phyloP scores from a whole-genome alignment of 2,888 invertebrate genomes.

The Gastrophysa polygoni region DNA sequence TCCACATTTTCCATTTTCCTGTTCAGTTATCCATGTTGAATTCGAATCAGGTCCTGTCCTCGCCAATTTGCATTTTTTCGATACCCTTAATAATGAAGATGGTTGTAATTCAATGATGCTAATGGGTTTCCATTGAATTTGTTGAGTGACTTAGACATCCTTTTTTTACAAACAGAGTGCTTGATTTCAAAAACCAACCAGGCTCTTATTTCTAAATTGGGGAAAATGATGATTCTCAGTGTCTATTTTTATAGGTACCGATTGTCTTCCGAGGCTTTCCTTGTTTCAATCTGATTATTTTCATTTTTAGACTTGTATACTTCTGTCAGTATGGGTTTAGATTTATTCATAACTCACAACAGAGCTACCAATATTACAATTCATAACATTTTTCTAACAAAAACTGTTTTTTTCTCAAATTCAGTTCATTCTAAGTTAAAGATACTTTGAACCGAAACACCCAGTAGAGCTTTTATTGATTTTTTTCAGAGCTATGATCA shows the following conservation, averaged over 20 bases:
- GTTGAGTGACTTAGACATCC: slow-evolving; percentile 1
- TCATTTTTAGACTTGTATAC: too few species aligned
- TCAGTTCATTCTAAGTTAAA: too few species aligned
- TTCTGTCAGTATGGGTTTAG: too few species aligned
- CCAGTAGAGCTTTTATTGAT: background rate
- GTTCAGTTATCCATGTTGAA: background rate
- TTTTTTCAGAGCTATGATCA: slow-evolving; percentile 73
- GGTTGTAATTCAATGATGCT: slow-evolving; percentile 2
- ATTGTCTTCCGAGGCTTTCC: too few species aligned
- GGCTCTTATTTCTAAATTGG: background rate
- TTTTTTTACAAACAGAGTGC: background rate
- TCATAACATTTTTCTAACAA: too few species aligned
- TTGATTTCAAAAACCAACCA: background rate
- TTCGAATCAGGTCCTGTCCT: background rate
- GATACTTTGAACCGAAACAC: too few species aligned
- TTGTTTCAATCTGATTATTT: too few species aligned
- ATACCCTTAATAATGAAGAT: background rate
- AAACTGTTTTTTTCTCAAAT: background rate
- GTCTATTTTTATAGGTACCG: too few species aligned
- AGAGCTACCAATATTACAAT: too few species aligned
- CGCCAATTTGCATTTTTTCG: background rate
- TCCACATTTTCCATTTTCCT: background rate
- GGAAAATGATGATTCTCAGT: too few species aligned
- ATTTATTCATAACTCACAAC: too few species aligned
- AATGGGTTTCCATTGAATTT: slow-evolving; percentile 17